Conservation (phyloP, 2,888 invertebrate species). For the Bruchidius siliquastri region DNA sequence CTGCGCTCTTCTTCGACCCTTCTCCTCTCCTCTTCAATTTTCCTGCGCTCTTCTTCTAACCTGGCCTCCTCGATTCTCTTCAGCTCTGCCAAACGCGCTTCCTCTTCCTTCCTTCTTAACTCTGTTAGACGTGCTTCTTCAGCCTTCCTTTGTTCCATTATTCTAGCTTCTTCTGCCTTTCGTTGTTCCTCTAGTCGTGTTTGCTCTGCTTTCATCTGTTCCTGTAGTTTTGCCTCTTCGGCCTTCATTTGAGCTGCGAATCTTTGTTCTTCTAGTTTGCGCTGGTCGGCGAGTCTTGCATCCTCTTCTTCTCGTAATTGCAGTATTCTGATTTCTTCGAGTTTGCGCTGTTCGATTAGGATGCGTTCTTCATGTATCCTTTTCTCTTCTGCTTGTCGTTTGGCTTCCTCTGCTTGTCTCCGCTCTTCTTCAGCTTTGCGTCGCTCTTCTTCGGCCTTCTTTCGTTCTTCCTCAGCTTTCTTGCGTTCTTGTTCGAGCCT, state of each 20-base stretch:
- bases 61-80: constrained; percentile 36
- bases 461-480: constrained; percentile 33
- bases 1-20: constrained; percentile 33
- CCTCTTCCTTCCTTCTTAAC: constrained; percentile 24
- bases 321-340: constrained; percentile 24
- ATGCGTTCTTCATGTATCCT: constrained; percentile 23
- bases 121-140: constrained; percentile 27
- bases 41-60: constrained; percentile 29
- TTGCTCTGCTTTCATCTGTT: constrained; percentile 30
- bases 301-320: constrained; percentile 18
- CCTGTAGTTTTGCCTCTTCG: constrained; percentile 29
- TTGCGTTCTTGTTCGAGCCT: constrained; percentile 31
- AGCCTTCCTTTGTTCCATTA: constrained; percentile 22
- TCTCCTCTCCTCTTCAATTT: constrained; percentile 34
- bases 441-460: constrained; percentile 34
- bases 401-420: constrained; percentile 20
- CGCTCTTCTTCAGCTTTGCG: constrained; percentile 27
- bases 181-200: constrained; percentile 24
- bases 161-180: constrained; percentile 25
- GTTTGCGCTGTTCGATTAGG: constrained; percentile 13
- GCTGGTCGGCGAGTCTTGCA: constrained; percentile 20
- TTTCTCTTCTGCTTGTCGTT: constrained; percentile 21
- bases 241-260: constrained; percentile 27
- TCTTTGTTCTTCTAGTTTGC: constrained; percentile 24
- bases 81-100: constrained; percentile 28